Percentiles rank a stretch among this genome's conserved stretches.
phyloP scores from a whole-genome alignment of 37 sponge, comb jelly and placozoan genomes.

The Hexactinellida sp. region DNA sequence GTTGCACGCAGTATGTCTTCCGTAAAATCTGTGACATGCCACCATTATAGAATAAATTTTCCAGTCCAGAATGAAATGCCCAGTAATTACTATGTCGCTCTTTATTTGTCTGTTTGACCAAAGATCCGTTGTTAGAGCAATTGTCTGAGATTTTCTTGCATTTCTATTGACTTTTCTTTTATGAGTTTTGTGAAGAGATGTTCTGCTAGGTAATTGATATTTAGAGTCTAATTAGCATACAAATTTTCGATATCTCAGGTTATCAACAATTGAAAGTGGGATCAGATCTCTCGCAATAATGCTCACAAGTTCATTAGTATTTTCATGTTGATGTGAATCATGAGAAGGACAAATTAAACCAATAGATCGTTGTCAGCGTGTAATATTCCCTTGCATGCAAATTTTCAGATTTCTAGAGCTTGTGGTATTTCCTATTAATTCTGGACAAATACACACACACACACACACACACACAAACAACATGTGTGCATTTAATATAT shows the following conservation, averaged over 20 bases:
- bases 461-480: no score
- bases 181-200: neutral
- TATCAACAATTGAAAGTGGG: neutral
- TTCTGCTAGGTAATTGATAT: neutral
- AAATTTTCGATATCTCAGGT: neutral
- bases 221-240: neutral
- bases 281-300: slow-evolving; percentile 13
- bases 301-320: neutral
- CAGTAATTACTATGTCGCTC: neutral
- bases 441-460: no score
- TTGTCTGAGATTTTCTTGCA: neutral
- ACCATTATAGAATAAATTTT: neutral
- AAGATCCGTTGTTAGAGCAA: neutral
- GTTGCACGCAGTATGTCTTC: neutral
- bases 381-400: neutral
- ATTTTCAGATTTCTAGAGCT: no score
- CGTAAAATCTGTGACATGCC: neutral
- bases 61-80: slow-evolving; percentile 14
- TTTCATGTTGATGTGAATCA: neutral
- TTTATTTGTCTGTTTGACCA: slow-evolving; percentile 20
- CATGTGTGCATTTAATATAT: no score
- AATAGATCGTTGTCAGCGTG: neutral
- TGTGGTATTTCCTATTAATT: no score
- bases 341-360: no score
- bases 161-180: neutral